Conservation (phyloP, 2,113 vertebrate species). For the Prochilodus magdalenae region DNA sequence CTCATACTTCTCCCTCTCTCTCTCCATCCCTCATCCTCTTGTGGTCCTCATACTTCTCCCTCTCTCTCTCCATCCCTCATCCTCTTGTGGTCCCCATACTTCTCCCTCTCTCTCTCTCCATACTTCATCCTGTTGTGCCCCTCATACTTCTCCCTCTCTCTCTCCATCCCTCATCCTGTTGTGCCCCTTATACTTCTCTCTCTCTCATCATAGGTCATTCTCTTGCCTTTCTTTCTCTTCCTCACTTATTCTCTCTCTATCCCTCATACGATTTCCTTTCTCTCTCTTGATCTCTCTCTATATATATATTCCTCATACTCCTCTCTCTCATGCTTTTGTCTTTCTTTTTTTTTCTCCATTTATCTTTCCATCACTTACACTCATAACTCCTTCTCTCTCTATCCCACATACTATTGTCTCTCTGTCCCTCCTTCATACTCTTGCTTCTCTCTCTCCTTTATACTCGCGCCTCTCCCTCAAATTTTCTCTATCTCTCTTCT, state of each 20-base stretch:
- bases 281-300: too few species aligned
- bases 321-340: too few species aligned
- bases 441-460: slow-evolving; percentile 16
- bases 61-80: slow-evolving; percentile 30
- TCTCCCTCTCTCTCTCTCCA: too few species aligned
- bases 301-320: too few species aligned
- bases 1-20: slow-evolving; percentile 38
- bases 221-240: slow-evolving; percentile 21
- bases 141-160: background rate
- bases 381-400: background rate
- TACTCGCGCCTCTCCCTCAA: background rate
- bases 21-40: too few species aligned
- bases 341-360: too few species aligned
- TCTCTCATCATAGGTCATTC: slow-evolving; percentile 16
- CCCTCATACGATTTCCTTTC: too few species aligned
- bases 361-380: background rate
- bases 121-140: too few species aligned
- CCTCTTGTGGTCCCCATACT: background rate
- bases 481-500: too few species aligned
- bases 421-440: background rate
- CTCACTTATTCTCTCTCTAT: slow-evolving; percentile 25
- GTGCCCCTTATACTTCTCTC: slow-evolving; percentile 12
- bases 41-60: background rate
- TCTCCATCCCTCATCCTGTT: background rate
- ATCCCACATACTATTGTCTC: too few species aligned